phyloP scores from a whole-genome alignment of 92 coral and sea anemone genomes.

The Bergia puertoricense region DNA sequence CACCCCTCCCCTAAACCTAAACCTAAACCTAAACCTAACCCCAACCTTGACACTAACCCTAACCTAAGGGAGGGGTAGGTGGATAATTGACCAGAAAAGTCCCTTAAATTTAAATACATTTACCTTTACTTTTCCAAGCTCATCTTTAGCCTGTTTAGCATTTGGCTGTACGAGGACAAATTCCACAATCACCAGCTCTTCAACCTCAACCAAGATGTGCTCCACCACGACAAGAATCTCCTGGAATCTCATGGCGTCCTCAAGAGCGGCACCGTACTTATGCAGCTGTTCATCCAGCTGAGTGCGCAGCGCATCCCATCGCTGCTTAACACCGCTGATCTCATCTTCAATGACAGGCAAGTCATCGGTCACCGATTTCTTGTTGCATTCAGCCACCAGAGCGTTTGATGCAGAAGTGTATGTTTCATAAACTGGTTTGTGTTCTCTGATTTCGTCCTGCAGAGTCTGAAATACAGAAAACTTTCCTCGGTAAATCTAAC shows the following conservation, averaged over 20 bases:
- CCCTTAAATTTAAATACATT: too few species aligned
- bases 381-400: constrained; percentile 67
- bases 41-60: too few species aligned
- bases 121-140: constrained; percentile 87
- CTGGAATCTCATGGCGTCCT: constrained; percentile 78
- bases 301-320: constrained; percentile 76
- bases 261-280: constrained; percentile 62
- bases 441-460: constrained; percentile 78
- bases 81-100: too few species aligned
- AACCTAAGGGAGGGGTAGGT: too few species aligned
- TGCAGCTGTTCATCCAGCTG: constrained; percentile 69
- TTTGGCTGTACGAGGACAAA: constrained; percentile 68
- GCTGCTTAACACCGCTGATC: constrained; percentile 62
- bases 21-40: too few species aligned
- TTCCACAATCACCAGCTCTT: constrained; percentile 65
- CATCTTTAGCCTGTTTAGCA: constrained; percentile 68
- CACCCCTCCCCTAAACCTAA: too few species aligned
- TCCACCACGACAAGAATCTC: constrained; percentile 74
- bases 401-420: constrained; percentile 55
- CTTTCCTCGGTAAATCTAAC: not conserved
- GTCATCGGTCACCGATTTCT: constrained; percentile 68
- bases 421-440: constrained; percentile 75
- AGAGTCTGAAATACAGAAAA: constrained; percentile 57
- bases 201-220: constrained; percentile 63
- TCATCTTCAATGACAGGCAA: constrained; percentile 84